Conservation (phyloP, 2,113 vertebrate genomes). For the Pachyramphus minor region DNA sequence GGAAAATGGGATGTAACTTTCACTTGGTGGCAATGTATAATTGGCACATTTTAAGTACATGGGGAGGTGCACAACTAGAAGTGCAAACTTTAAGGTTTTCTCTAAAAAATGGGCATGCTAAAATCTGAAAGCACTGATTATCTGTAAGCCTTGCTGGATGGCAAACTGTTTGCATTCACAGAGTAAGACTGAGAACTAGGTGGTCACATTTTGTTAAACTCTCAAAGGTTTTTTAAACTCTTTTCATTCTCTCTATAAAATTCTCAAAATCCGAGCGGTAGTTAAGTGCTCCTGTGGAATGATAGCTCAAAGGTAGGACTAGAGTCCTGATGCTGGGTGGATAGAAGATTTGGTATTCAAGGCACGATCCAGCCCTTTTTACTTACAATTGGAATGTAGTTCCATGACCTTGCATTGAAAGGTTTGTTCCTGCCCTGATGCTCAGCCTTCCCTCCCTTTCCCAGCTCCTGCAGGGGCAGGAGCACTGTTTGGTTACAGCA, state of each 20-base stretch:
- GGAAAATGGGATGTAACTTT: neutral
- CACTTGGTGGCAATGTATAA: neutral
- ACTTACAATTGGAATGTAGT: neutral
- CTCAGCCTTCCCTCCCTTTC: neutral
- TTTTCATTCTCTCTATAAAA: neutral
- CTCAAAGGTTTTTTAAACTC: neutral
- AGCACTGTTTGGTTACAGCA: neutral
- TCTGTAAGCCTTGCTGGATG: neutral
- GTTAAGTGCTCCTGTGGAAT: neutral
- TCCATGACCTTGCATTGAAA: neutral
- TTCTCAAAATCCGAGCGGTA: neutral
- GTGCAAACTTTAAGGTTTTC: neutral
- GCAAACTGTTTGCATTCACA: neutral
- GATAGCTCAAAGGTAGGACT: neutral
- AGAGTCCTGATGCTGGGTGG: neutral
- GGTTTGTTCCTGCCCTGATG: neutral
- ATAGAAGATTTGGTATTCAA: neutral
- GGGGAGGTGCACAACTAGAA: neutral
- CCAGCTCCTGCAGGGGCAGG: neutral
- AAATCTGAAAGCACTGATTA: neutral
- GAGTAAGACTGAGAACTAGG: neutral
- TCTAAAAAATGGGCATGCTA: neutral
- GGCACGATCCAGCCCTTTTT: neutral
- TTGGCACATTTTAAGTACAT: neutral
- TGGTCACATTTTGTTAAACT: neutral